Conservation (phyloP, 2,888 invertebrate genomes). For the Stenichneumon culpator region DNA sequence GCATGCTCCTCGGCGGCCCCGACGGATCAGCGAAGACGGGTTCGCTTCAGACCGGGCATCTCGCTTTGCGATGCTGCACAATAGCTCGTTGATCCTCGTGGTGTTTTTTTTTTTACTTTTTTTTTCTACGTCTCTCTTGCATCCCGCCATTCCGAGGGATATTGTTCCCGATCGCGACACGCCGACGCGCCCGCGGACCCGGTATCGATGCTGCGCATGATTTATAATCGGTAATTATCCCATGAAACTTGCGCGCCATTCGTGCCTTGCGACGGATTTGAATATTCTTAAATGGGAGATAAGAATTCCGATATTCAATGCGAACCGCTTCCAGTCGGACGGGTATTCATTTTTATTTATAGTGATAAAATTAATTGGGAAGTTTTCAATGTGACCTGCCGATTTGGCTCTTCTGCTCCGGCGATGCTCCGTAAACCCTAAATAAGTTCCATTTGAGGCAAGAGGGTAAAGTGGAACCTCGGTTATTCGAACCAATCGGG, state of each 20-base stretch:
- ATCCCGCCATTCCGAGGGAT: constrained; percentile 29
- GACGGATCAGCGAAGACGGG: constrained; percentile 41
- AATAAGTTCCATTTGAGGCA: too few species aligned
- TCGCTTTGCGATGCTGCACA: constrained; percentile 25
- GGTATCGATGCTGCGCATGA: constrained; percentile 35
- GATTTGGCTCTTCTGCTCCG: too few species aligned
- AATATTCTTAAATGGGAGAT: constrained; percentile 12
- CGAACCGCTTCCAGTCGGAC: not conserved
- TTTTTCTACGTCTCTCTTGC: not conserved
- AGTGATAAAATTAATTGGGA: not conserved
- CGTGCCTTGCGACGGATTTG: constrained; percentile 3
- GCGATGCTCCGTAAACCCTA: too few species aligned
- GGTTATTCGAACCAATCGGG: too few species aligned
- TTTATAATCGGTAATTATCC: constrained; percentile 43
- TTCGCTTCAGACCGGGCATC: constrained; percentile 14
- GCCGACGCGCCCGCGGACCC: constrained; percentile 21
- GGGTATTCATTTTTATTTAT: not conserved
- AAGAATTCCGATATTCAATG: not conserved
- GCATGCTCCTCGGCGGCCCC: not conserved
- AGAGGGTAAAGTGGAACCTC: too few species aligned
- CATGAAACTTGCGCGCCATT: not conserved
- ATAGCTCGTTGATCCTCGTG: constrained; percentile 55
- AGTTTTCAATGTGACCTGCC: too few species aligned
- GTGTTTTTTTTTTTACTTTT: not conserved
- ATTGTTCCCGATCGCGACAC: constrained; percentile 38